A percentile compares a stretch with the other conserved stretches of the same genome.
These are phyloP conservation scores for Ceratotherium simum DNA, from an alignment of 2,113 vertebrate species.

Conservation along the genomic window DNA sequence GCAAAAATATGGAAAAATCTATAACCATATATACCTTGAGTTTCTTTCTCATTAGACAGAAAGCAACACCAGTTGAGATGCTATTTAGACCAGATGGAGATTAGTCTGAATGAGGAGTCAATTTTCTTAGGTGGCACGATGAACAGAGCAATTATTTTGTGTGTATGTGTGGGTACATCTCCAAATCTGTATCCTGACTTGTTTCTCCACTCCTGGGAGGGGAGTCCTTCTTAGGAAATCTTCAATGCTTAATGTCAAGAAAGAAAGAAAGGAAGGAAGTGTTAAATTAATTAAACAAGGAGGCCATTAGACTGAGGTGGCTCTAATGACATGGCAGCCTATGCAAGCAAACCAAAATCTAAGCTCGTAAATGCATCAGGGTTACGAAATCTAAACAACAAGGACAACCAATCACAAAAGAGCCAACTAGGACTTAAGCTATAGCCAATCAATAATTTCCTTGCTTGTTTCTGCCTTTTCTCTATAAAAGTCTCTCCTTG, in stretches of 20 bases:
- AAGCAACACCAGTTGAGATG: not conserved
- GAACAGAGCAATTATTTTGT: conserved; percentile 19
- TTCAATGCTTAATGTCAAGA: not conserved
- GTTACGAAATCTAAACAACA: not conserved
- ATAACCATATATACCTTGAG: not conserved
- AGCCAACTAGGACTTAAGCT: not conserved
- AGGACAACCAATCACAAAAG: not conserved
- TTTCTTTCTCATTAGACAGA: conserved; percentile 28
- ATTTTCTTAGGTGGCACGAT: conserved; percentile 3
- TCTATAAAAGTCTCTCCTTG: not conserved
- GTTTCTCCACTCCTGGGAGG: not conserved
- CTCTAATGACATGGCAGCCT: not conserved
- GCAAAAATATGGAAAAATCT: conserved; percentile 53
- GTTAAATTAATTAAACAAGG: not conserved
- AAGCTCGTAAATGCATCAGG: not conserved
- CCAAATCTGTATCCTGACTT: not conserved
- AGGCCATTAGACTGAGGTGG: not conserved
- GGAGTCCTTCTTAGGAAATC: not conserved
- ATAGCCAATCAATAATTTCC: not conserved
- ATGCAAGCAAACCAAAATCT: not conserved
- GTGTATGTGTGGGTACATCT: not conserved
- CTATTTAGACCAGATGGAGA: not conserved
- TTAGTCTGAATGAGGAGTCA: not conserved
- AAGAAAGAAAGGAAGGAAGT: not conserved
- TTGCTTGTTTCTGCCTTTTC: not conserved